Conservation (phyloP, 1,140 invertebrate species). For the Hetaerina americana region DNA sequence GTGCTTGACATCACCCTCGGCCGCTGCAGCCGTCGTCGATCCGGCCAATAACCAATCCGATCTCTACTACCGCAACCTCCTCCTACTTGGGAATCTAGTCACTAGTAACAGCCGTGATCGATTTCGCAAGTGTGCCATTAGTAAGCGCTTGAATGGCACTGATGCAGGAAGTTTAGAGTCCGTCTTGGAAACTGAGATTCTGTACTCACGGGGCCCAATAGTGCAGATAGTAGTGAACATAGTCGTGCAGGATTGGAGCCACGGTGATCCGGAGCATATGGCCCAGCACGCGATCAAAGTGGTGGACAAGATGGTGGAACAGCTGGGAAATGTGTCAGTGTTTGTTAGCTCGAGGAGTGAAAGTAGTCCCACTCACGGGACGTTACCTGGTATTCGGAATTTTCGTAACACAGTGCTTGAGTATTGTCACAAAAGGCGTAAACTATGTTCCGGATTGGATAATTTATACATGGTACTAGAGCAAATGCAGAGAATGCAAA, state of each 20-base stretch:
- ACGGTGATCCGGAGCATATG: not conserved
- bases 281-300: slow-evolving; percentile 1
- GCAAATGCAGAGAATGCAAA: not conserved
- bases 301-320: slow-evolving; percentile 1
- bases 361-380: not conserved
- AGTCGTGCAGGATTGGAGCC: not conserved
- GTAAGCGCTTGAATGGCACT: not conserved
- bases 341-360: not conserved
- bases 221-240: not conserved
- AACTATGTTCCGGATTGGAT: not conserved
- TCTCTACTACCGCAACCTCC: not conserved
- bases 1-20: not conserved
- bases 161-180: not conserved
- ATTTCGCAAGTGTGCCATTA: not conserved
- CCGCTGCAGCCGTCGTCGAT: not conserved
- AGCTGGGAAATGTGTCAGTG: not conserved
- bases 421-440: not conserved
- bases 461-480: not conserved
- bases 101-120: not conserved
- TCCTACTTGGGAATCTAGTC: not conserved
- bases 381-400: not conserved
- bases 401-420: not conserved
- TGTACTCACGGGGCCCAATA: not conserved
- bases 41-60: not conserved
- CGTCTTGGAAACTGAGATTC: not conserved